Percentiles rank a stretch among this genome's conserved stretches.
Evolutionary conservation across 2,113 vertebrate genomes (phyloP).

Genomic region (Oryzias celebensis): DNA sequence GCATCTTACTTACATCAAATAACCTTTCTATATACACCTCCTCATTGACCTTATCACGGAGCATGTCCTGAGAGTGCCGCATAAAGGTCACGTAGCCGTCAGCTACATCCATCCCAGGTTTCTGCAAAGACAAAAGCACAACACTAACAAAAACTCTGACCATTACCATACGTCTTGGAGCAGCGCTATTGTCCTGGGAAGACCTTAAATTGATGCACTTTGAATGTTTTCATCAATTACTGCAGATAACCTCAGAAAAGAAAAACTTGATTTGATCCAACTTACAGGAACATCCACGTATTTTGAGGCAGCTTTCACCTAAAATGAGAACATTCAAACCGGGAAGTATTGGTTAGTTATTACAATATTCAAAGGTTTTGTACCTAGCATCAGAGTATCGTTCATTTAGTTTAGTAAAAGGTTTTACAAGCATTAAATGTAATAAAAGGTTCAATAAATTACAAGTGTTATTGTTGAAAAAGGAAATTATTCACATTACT

Average conservation of each 20-base stretch:
- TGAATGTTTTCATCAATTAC: conserved; percentile 5
- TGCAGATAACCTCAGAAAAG: conserved; percentile 27
- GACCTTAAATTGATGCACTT: conserved; percentile 8
- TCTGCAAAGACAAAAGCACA: conserved; percentile 78
- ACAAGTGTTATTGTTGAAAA: no score
- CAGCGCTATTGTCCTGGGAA: conserved; percentile 4
- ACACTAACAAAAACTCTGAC: conserved; percentile 15
- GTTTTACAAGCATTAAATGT: no score
- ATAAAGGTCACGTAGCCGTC: conserved; percentile 99
- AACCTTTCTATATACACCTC: conserved; percentile 99
- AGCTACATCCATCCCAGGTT: conserved; percentile 98
- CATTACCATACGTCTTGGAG: not conserved
- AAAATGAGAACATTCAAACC: conserved; percentile 67
- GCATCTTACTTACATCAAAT: conserved; percentile 99
- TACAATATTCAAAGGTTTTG: no score
- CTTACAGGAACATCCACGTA: conserved; percentile 99
- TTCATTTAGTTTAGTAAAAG: no score
- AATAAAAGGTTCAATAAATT: no score
- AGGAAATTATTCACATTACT: no score
- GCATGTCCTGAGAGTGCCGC: conserved; percentile 99
- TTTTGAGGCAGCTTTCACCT: conserved; percentile 99
- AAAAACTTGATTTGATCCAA: conserved; percentile 51
- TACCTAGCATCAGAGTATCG: no score
- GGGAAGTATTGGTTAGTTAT: conserved; percentile 1
- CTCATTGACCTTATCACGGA: conserved; percentile 99